Evolutionary conservation across 2,797 vertebrate species (phyloP).

Genomic region (Scolopax bukidnonensis): DNA sequence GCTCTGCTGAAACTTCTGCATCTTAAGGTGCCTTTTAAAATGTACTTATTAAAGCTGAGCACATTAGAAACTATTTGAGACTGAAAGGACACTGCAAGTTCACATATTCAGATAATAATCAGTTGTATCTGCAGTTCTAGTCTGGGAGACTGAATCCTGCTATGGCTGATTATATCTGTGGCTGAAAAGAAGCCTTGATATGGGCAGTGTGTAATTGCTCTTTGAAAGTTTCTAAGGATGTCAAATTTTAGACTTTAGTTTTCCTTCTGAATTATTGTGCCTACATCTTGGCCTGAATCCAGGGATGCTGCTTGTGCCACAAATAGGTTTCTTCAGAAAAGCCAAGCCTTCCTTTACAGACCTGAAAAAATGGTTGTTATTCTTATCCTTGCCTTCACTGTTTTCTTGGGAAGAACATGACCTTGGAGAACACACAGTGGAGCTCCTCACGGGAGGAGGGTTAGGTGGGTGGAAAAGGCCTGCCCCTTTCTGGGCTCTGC

Average conservation of each 20-base stretch:
- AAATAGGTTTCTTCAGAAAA: neutral
- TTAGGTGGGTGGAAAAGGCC: neutral
- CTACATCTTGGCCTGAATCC: neutral
- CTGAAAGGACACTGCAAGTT: neutral
- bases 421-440: neutral
- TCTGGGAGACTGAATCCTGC: neutral
- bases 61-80: neutral
- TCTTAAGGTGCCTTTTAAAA: neutral
- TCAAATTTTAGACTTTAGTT: neutral
- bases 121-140: neutral
- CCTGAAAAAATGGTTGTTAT: neutral
- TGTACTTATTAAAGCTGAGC: neutral
- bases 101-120: neutral
- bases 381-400: neutral
- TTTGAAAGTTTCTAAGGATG: neutral
- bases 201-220: neutral
- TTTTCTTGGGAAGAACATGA: neutral
- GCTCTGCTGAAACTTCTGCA: neutral
- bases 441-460: neutral
- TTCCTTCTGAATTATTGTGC: neutral
- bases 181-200: neutral
- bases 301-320: neutral
- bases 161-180: neutral
- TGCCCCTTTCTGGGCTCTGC: neutral
- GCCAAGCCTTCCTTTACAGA: neutral